phyloP scores from a whole-genome alignment of 2,113 vertebrate species.

The Lampris megalopsis region DNA sequence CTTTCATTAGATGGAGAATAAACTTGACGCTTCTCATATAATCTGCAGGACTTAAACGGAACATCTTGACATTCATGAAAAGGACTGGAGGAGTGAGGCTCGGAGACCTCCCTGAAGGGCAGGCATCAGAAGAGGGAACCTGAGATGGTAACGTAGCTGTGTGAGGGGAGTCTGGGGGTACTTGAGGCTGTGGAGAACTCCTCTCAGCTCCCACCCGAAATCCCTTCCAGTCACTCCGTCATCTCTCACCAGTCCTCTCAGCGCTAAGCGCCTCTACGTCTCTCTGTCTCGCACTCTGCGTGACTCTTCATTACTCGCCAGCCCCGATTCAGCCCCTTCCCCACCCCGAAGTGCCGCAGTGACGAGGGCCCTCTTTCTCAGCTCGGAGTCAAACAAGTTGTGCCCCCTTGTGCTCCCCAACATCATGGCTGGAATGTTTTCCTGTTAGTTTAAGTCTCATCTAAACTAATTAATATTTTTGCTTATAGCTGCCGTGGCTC shows the following conservation, averaged over 20 bases:
- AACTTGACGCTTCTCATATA: slow-evolving; percentile 78
- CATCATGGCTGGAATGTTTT: slow-evolving; percentile 80
- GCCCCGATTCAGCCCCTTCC: slow-evolving; percentile 51
- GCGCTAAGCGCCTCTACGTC: slow-evolving; percentile 71
- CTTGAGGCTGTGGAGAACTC: slow-evolving; percentile 75
- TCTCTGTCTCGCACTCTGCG: slow-evolving; percentile 70
- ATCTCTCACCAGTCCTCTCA: slow-evolving; percentile 74
- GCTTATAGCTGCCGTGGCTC: slow-evolving; percentile 83
- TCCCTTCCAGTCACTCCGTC: slow-evolving; percentile 72
- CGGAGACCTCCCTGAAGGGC: slow-evolving; percentile 79
- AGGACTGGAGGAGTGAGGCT: slow-evolving; percentile 74
- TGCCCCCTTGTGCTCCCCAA: slow-evolving; percentile 64
- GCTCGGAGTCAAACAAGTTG: slow-evolving; percentile 62
- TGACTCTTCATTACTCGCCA: slow-evolving; percentile 78
- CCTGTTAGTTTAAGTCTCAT: slow-evolving; percentile 87
- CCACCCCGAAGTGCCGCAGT: slow-evolving; percentile 40
- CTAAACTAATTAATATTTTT: slow-evolving; percentile 88
- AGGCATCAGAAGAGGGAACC: slow-evolving; percentile 73
- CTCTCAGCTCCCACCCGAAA: slow-evolving; percentile 73
- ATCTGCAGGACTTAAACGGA: slow-evolving; percentile 80
- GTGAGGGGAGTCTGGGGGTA: slow-evolving; percentile 54
- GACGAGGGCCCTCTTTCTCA: slow-evolving; percentile 69
- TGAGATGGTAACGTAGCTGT: slow-evolving; percentile 71
- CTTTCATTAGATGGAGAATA: slow-evolving; percentile 76
- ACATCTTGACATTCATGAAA: slow-evolving; percentile 84